Conservation (phyloP, 2,797 vertebrate species). For the Masticophis lateralis region DNA sequence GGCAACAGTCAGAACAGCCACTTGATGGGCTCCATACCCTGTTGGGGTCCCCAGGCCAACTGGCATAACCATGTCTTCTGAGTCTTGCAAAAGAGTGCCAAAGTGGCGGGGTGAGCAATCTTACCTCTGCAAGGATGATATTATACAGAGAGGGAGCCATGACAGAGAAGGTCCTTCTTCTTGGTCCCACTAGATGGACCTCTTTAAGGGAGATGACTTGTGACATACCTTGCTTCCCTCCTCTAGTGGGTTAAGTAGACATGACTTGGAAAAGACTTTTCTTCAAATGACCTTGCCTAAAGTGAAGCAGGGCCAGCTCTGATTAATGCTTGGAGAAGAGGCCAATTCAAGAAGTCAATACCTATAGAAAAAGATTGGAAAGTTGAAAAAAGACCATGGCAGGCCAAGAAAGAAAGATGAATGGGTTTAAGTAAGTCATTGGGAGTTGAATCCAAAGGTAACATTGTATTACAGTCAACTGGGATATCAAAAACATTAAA, state of each 20-base stretch:
- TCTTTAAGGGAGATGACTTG: background rate
- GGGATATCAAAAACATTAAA: background rate
- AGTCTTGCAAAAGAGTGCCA: background rate
- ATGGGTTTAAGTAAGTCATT: background rate
- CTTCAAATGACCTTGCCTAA: background rate
- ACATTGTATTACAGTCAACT: background rate
- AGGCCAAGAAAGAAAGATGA: background rate
- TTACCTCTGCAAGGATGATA: background rate
- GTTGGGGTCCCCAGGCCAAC: background rate
- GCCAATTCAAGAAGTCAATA: background rate
- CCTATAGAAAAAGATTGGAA: background rate
- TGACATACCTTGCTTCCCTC: background rate
- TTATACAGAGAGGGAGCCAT: background rate
- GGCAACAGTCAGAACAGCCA: background rate
- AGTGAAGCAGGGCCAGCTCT: background rate
- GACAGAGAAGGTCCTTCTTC: background rate
- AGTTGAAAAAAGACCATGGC: background rate
- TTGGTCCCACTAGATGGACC: background rate
- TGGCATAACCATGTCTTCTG: background rate
- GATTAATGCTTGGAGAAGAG: background rate
- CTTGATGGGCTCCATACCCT: background rate
- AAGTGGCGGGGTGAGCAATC: fast-evolving
- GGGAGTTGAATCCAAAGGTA: background rate
- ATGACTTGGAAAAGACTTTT: background rate
- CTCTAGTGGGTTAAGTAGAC: background rate